Evolutionary conservation across 2,113 vertebrate species (phyloP).

Genomic region (Melanocharis versteri): DNA sequence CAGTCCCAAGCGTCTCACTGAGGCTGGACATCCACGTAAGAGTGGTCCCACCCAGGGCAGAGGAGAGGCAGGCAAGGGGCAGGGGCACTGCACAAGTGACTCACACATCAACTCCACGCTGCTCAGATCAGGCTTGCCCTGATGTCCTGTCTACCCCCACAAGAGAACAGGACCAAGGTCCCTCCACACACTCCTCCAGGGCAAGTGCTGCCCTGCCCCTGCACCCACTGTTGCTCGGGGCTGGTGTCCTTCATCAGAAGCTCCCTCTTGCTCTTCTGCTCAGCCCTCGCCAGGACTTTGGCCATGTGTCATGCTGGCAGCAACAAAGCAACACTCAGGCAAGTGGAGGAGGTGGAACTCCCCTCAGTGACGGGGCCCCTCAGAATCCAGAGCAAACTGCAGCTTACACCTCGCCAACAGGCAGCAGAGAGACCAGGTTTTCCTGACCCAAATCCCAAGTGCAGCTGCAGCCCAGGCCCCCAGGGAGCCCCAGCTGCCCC

Average conservation of each 20-base stretch:
- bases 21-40: rapidly evolving
- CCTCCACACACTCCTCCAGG: neutral
- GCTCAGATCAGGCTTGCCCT: neutral
- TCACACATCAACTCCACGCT: neutral
- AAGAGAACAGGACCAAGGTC: neutral
- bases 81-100: neutral
- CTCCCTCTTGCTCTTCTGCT: neutral
- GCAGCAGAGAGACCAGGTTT: neutral
- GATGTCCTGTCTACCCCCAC: neutral
- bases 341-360: neutral
- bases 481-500: neutral
- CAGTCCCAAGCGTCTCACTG: neutral
- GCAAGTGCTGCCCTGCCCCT: neutral
- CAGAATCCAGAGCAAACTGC: neutral
- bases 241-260: neutral
- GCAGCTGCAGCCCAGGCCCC: neutral
- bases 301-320: neutral
- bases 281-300: neutral
- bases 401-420: neutral
- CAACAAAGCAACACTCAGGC: neutral
- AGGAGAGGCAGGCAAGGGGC: neutral
- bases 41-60: neutral
- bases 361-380: neutral
- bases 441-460: neutral
- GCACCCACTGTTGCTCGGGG: neutral